phyloP scores from a whole-genome alignment of 2,113 vertebrate species.

The Neodon shergylaensis region DNA sequence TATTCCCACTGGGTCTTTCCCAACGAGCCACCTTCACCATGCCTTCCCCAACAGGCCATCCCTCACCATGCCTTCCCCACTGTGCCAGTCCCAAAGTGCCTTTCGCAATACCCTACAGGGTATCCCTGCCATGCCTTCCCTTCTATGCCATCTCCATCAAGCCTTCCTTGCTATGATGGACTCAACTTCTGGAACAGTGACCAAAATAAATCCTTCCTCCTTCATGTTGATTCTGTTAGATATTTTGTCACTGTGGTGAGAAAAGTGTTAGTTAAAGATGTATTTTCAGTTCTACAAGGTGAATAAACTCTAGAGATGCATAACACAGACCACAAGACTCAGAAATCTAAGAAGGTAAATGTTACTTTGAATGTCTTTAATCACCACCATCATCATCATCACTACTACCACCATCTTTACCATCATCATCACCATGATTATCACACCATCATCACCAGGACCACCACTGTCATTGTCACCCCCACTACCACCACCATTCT shows the following conservation, averaged over 20 bases:
- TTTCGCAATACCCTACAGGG: too few species aligned
- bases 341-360: neutral
- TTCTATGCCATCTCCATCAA: neutral
- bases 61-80: too few species aligned
- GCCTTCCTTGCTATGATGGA: neutral
- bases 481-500: neutral
- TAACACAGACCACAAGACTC: neutral
- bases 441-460: neutral
- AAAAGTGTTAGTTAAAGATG: neutral
- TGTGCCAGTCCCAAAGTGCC: too few species aligned
- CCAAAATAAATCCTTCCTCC: neutral
- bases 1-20: neutral
- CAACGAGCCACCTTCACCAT: too few species aligned
- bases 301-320: neutral
- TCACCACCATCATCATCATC: too few species aligned
- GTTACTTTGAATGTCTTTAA: neutral
- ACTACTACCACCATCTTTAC: neutral
- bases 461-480: too few species aligned
- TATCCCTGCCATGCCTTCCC: neutral
- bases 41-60: too few species aligned
- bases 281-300: neutral
- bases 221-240: neutral
- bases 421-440: accelerated
- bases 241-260: neutral
- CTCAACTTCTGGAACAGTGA: neutral